Percentiles rank a stretch among this genome's conserved stretches.
phyloP scores from a whole-genome alignment of 1,140 invertebrate genomes.

The Meloidogyne exigua region DNA sequence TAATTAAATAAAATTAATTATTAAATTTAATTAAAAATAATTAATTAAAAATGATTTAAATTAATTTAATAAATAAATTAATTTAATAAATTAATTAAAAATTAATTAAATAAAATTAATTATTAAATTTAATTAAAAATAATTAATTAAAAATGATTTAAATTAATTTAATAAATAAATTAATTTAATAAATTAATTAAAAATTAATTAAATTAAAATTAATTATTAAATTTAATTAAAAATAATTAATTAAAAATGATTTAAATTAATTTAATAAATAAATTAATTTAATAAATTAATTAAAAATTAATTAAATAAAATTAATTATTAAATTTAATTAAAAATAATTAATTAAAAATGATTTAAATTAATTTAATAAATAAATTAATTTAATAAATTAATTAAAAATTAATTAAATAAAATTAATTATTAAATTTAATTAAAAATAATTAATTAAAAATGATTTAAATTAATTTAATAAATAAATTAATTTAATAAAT shows the following conservation, averaged over 20 bases:
- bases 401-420: too few relatives aligned
- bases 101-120: conserved; percentile 5
- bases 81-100: conserved; percentile 25
- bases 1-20: neutral
- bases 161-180: too few relatives aligned
- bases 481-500: neutral
- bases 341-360: conserved; percentile 26
- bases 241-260: conserved; percentile 26
- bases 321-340: conserved; percentile 32
- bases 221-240: conserved; percentile 14
- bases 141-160: conserved; percentile 24
- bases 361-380: too few relatives aligned
- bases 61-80: neutral
- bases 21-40: conserved; percentile 31
- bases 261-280: conserved; percentile 2
- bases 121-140: conserved; percentile 33
- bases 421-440: conserved; percentile 22
- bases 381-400: too few relatives aligned
- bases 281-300: conserved; percentile 6
- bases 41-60: too few relatives aligned
- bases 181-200: too few relatives aligned
- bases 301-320: conserved; percentile 15
- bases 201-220: too few relatives aligned
- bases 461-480: too few relatives aligned
- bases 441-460: conserved; percentile 29